phyloP scores from a whole-genome alignment of 1,140 invertebrate species.

The Copidosoma floridanum region DNA sequence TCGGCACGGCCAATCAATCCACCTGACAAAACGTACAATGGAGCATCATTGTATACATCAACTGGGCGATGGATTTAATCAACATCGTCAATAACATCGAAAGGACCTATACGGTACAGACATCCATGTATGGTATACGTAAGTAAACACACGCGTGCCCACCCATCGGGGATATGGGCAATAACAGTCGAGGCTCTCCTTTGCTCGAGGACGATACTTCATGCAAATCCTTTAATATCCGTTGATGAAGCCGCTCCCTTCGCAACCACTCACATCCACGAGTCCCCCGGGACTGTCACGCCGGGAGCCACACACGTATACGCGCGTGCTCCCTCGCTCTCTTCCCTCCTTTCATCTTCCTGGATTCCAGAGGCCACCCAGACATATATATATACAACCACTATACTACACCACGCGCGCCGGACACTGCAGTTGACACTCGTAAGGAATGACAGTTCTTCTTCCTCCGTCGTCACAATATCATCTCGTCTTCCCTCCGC shows the following conservation, averaged over 20 bases:
- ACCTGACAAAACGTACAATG: background rate
- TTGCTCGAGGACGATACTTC: constrained; percentile 55
- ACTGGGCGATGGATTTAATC: constrained; percentile 30
- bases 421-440: constrained; percentile 52
- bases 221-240: constrained; percentile 58
- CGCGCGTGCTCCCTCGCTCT: constrained; percentile 14
- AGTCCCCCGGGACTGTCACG: constrained; percentile 41
- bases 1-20: background rate
- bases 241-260: constrained; percentile 48
- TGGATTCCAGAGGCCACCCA: background rate
- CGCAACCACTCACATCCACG: constrained; percentile 28
- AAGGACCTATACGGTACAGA: no score
- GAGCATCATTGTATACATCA: background rate
- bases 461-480: constrained; percentile 42
- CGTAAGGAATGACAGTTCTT: constrained; percentile 51
- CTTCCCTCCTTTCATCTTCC: constrained; percentile 13
- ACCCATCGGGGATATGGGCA: constrained; percentile 33
- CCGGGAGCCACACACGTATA: constrained; percentile 40
- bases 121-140: no score
- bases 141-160: no score
- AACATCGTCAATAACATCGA: constrained; percentile 19
- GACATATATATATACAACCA: no score
- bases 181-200: constrained; percentile 44
- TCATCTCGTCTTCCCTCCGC: constrained; percentile 29
- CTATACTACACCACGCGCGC: no score